A percentile compares a stretch with the other conserved stretches of the same genome.
These are phyloP conservation scores for Globia sparganii DNA, from an alignment of 2,888 invertebrate genomes.

Conservation along the genomic window DNA sequence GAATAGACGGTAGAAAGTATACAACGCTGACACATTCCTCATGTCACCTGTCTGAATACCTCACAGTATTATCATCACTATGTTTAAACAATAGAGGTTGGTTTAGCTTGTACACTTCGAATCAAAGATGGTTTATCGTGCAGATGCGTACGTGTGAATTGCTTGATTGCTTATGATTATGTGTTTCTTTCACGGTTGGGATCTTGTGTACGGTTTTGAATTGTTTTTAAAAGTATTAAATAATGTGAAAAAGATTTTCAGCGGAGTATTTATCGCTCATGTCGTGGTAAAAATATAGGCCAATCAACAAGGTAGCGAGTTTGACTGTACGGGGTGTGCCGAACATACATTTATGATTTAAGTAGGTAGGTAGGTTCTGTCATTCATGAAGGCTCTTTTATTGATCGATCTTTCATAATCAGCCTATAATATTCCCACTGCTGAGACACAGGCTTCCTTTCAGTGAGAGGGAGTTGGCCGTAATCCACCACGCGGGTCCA, in stretches of 20 bases:
- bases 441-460: neutral
- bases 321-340: neutral
- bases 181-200: conserved; percentile 55
- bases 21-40: conserved; percentile 53
- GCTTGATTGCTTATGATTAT: conserved; percentile 67
- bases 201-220: conserved; percentile 37
- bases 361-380: neutral
- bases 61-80: conserved; percentile 32
- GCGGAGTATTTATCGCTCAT: neutral
- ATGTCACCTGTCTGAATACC: conserved; percentile 43
- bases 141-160: conserved; percentile 66
- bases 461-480: no score
- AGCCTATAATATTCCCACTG: neutral
- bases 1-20: conserved; percentile 71
- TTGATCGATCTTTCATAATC: neutral
- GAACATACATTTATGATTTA: neutral
- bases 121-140: conserved; percentile 48
- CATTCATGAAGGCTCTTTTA: neutral
- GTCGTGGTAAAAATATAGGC: neutral
- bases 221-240: neutral
- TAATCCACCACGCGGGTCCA: no score
- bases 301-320: neutral
- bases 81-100: neutral
- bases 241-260: neutral
- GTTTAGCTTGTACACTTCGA: conserved; percentile 8